Evolutionary conservation across 1,140 invertebrate species (phyloP).

Genomic region (Sesamia nonagrioides): DNA sequence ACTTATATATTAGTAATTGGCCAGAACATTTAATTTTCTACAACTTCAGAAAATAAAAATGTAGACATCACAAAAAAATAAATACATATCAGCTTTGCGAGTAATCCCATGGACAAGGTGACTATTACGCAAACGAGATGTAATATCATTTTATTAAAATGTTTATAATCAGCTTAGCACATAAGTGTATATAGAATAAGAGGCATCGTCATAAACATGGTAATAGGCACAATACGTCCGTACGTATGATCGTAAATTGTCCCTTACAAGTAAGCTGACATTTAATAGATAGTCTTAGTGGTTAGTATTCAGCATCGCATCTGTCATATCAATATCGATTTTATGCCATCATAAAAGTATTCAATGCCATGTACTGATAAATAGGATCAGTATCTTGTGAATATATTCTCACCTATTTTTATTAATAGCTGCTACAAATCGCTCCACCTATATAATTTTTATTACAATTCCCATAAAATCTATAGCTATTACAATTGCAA

Average conservation of each 20-base stretch:
- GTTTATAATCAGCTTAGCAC: slow-evolving; percentile 10
- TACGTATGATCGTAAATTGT: slow-evolving; percentile 26
- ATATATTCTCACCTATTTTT: not conserved
- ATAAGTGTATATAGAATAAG: slow-evolving; percentile 18
- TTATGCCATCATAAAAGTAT: slow-evolving; percentile 34
- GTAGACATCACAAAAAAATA: not conserved
- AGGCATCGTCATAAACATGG: slow-evolving; percentile 15
- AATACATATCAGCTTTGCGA: not conserved
- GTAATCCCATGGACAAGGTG: not conserved
- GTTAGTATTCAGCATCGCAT: slow-evolving; percentile 21
- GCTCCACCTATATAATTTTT: slow-evolving; percentile 7
- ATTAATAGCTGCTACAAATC: slow-evolving; percentile 6
- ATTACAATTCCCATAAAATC: not conserved
- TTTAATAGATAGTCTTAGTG: slow-evolving; percentile 25
- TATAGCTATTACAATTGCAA: slow-evolving; percentile 9
- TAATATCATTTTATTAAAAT: not conserved
- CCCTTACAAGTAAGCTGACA: slow-evolving; percentile 33
- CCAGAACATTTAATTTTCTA: too few relatives aligned
- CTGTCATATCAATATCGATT: slow-evolving; percentile 35
- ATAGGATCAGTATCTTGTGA: not conserved
- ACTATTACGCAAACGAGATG: slow-evolving; percentile 12
- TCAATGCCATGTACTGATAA: slow-evolving; percentile 5
- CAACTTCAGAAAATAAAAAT: too few relatives aligned
- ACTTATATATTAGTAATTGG: not conserved
- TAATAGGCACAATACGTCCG: slow-evolving; percentile 14